These are phyloP conservation scores for Prunella fulvescens DNA, from an alignment of 2,113 vertebrate species.

Conservation along the genomic window DNA sequence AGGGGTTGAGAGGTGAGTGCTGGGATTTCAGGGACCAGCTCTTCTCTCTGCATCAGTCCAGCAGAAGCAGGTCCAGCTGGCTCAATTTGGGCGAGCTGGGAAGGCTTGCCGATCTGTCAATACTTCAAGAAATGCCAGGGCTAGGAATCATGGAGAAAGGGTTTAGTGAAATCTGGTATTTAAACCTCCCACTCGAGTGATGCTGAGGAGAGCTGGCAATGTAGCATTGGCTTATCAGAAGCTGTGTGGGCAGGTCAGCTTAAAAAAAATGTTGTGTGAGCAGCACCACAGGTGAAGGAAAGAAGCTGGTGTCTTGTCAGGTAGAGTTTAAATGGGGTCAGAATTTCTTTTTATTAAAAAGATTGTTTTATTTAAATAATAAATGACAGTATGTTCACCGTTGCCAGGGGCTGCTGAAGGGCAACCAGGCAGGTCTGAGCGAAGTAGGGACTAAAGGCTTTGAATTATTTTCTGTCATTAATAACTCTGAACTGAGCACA, in stretches of 20 bases:
- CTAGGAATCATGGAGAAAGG: background rate
- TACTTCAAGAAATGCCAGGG: background rate
- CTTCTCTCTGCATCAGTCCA: background rate
- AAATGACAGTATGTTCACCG: background rate
- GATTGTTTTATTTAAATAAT: background rate
- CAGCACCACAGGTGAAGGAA: background rate
- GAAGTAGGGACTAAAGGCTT: background rate
- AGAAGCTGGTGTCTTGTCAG: background rate
- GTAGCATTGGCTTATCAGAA: slow-evolving; percentile 32
- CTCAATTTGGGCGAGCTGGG: background rate
- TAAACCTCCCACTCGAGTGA: slow-evolving; percentile 37
- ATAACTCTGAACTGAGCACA: background rate
- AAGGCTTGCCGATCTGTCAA: background rate
- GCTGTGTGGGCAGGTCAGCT: background rate
- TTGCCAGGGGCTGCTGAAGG: background rate
- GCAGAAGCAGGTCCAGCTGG: background rate
- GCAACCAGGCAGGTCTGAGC: background rate
- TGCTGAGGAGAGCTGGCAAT: slow-evolving; percentile 19
- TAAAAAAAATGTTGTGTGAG: background rate
- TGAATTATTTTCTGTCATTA: slow-evolving; percentile 8
- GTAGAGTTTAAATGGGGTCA: background rate
- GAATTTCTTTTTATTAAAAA: background rate
- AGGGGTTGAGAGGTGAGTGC: background rate
- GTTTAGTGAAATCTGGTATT: slow-evolving; percentile 3
- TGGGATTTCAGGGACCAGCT: background rate